These are phyloP conservation scores for Macroglossus sobrinus DNA, from an alignment of 2,113 vertebrate species.

Conservation along the genomic window DNA sequence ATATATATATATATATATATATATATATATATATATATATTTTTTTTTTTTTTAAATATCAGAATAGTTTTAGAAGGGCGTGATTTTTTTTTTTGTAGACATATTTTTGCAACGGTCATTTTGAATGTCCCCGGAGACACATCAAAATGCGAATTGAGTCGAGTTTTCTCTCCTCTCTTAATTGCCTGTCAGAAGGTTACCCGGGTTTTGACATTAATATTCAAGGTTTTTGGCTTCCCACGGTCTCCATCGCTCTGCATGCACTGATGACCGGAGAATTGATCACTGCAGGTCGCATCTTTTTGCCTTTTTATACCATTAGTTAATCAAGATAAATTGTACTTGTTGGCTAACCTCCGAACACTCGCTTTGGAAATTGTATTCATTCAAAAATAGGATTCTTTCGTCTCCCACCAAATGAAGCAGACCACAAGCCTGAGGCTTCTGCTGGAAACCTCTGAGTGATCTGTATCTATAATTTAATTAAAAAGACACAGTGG, in stretches of 20 bases:
- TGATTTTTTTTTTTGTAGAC: background rate
- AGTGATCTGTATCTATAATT: background rate
- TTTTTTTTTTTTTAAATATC: background rate
- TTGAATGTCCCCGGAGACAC: background rate
- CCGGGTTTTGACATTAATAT: background rate
- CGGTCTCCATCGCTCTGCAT: background rate
- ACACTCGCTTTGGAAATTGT: background rate
- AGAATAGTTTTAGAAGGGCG: background rate
- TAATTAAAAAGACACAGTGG: background rate
- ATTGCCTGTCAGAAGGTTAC: background rate
- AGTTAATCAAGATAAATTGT: background rate
- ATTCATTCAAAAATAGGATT: background rate
- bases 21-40: no score
- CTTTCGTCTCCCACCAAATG: background rate
- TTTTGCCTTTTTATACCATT: background rate
- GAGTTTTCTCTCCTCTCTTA: background rate
- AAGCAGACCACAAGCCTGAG: background rate
- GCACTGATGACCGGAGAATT: background rate
- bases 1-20: no score
- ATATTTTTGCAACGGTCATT: background rate
- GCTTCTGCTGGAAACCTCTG: background rate
- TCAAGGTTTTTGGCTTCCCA: background rate
- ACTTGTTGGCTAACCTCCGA: background rate
- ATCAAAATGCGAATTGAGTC: background rate
- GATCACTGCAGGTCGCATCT: accelerated